Conservation (phyloP, 2,888 invertebrate genomes). For the Azorinus chamasolen region DNA sequence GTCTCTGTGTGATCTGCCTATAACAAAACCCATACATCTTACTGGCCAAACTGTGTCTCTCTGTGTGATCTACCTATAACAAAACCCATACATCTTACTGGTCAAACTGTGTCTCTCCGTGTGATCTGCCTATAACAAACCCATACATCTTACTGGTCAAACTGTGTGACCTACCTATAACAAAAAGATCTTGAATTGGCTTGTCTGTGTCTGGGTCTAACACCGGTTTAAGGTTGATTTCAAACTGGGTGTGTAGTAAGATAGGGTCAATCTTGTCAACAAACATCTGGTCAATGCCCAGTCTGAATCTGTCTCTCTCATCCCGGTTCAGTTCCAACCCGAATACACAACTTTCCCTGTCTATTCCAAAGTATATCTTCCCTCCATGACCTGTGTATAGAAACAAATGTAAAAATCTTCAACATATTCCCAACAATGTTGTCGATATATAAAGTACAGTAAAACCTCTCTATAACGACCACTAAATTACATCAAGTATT, state of each 20-base stretch:
- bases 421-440: too few species aligned
- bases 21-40: too few species aligned
- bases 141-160: too few species aligned
- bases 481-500: too few species aligned
- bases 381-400: conserved; percentile 71
- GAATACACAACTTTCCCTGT: conserved; percentile 52
- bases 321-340: conserved; percentile 69
- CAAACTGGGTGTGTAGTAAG: conserved; percentile 66
- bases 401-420: conserved; percentile 6
- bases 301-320: conserved; percentile 70
- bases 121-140: too few species aligned
- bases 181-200: conserved; percentile 60
- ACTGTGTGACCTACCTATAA: conserved; percentile 69
- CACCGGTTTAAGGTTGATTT: conserved; percentile 66
- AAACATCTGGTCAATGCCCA: conserved; percentile 72
- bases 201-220: conserved; percentile 21
- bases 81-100: too few species aligned
- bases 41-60: too few species aligned
- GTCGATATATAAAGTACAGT: too few species aligned
- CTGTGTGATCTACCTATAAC: too few species aligned
- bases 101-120: too few species aligned
- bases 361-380: conserved; percentile 69
- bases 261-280: conserved; percentile 59
- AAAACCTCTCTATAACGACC: too few species aligned
- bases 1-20: too few species aligned